Evolutionary conservation across 2,113 vertebrate species (phyloP), one percentile per base, ranked within the genome.

Genomic region (Aplodontia rufa): DNA sequence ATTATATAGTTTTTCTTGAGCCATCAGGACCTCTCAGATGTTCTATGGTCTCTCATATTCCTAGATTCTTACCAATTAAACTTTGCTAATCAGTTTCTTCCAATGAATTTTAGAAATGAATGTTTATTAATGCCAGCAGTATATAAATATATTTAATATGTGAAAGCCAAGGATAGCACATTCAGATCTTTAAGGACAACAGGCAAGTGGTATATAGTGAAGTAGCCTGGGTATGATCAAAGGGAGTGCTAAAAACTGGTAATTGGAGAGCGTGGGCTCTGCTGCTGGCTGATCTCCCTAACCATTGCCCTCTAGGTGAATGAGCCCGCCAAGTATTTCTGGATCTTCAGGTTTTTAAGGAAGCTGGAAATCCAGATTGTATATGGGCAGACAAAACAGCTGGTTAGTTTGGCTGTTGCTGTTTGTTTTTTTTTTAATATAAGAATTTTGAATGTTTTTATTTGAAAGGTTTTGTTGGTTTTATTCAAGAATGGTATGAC

Each of bases 341-440:
- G 49, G 55, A 64, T 83, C 69, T 79, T 93, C 32, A 40, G 16
- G 40, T 55, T 53, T 93, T 90, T 24, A 81, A 79, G 74, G 68
- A 95, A 87, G 45, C 92, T 69, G 62, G 45, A 96, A 92, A 62
- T 84, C 26, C 49, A 42, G 40, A 60, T 53, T 84, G n/a, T 93
- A 12, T 45, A 22, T 85, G 60, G 47, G 62, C 62, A 60, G 51
- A 78, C 24, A 85, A 75, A 91, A 81, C 17, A 75, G 22, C 64
- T 68, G 72, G 8, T 53, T 69, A 66, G 6, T 69, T 83, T 28
- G 28, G 8, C 37, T 76, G 14, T 58, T 74, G n/a, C n/a, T n/a
- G n/a, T n/a, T n/a, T n/a, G n/a, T n/a, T 78, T 89, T 79, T 30
- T 53, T 68, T 95, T 8, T 22, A 7, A 28, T 26, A 60, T n/a